Evolutionary conservation across 2,888 invertebrate species (phyloP).

Genomic region (Aspidiotus destructor): DNA sequence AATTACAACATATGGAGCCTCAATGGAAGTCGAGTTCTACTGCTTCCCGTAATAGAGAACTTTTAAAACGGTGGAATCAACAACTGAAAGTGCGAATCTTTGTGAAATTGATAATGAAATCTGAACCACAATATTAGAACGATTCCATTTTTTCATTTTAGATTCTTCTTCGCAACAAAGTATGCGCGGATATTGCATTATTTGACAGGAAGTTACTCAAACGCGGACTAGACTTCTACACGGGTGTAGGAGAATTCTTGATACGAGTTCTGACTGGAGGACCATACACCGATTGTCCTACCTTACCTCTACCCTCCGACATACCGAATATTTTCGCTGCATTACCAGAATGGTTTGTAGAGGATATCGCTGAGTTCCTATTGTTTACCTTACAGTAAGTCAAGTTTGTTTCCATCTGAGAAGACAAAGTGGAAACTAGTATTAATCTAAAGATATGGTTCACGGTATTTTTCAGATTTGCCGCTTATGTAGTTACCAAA

Average conservation of each 20-base stretch:
- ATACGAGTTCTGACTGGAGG: slow-evolving; percentile 52
- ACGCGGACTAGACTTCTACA: slow-evolving; percentile 76
- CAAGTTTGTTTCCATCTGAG: slow-evolving; percentile 13
- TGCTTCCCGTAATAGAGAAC: slow-evolving; percentile 67
- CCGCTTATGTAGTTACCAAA: slow-evolving; percentile 62
- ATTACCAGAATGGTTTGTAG: slow-evolving; percentile 94
- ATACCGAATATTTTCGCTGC: slow-evolving; percentile 71
- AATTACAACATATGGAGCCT: slow-evolving; percentile 67
- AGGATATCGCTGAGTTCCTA: slow-evolving; percentile 93
- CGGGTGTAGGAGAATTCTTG: slow-evolving; percentile 71
- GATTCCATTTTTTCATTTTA: slow-evolving; percentile 31
- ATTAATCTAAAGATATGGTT: background rate
- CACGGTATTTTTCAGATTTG: slow-evolving; percentile 52
- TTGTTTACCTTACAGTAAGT: slow-evolving; percentile 86
- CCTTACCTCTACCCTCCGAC: slow-evolving; percentile 45
- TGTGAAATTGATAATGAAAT: background rate
- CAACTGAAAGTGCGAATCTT: slow-evolving; percentile 56
- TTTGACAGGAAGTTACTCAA: slow-evolving; percentile 74
- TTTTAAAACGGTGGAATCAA: slow-evolving; percentile 76
- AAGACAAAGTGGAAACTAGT: background rate
- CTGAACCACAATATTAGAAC: background rate
- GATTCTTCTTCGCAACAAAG: slow-evolving; percentile 52
- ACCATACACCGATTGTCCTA: slow-evolving; percentile 14
- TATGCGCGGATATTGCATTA: slow-evolving; percentile 82
- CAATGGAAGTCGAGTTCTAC: slow-evolving; percentile 71